Base-by-base conservation (phyloP, 2,797 vertebrate genomes). In the Pogonophryne albipinna region DNA sequence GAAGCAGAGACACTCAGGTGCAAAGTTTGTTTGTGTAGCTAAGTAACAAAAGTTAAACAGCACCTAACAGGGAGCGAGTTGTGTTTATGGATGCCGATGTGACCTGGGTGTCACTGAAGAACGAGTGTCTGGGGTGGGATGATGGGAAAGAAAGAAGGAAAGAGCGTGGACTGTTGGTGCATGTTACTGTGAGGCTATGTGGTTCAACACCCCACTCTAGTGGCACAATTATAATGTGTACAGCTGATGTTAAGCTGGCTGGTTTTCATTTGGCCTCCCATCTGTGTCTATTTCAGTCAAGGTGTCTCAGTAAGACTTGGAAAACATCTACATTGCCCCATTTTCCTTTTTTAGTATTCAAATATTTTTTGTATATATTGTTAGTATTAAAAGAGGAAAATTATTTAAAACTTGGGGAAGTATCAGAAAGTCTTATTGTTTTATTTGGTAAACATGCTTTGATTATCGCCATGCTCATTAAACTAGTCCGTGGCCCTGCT, bases 181-280 rank as follows among this genome's bases (percentile, higher is more conserved):
- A 3, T 7, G 19, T 55, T 34, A 66, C 46, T 67, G 0, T 59
- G 64, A 31, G 73, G 65, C 46, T 67, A 0, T 59, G 64, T 38
- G 73, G 80, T 89, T 91, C 80, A 91, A 87, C 78, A 88, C 50
- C 85, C 15, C 91, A 83, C 89, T 88, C 91, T 93, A 91, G 91
- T 89, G 91, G 91, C 73, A 57, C 10, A 16, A 41, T 7, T 45
- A n/a, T 15, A 12, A 74, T 41, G 6, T 19, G 60, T 14, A 0
- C 10, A 5, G 31, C 20, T 19, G 1, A n/a, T 8, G 15, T 45
- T 55, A 13, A 64, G 14, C 3, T 42, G 20, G 17, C 17, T 49
- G 14, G 23, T 23, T 23, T 23, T 23, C 23, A 23, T 23, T 23
- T n/a, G n/a, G n/a, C n/a, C n/a, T 20, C 20, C 20, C 20, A 20